Base-by-base conservation (phyloP, 2,113 vertebrate genomes). In the Perccottus glenii region DNA sequence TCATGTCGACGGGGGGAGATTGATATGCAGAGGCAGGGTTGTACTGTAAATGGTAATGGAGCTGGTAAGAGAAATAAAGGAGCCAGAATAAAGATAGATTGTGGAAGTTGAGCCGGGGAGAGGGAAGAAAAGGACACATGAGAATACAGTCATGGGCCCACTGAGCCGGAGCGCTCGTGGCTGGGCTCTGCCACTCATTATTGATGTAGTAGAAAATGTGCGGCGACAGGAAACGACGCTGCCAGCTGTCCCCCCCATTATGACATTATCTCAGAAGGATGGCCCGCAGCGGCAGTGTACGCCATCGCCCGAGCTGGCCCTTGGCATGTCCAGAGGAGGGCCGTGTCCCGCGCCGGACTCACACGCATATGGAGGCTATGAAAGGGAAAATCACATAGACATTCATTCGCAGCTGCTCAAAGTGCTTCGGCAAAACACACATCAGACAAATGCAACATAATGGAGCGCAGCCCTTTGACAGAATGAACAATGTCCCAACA, bases 161-260 rank as follows among this genome's bases (percentile, higher is more conserved):
- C 77, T 86, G 87, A 88, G 88, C 79, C 58, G 8, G 75, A 14
- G 78, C 38, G 73, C 70, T 83, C 82, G 65, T 81, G 76, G 78
- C 88, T 82, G 70, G 68, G 78, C 83, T 79, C 71, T 78, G 81
- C 82, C 75, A 48, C 78, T 86, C 85, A 80, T 88, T 91, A 88
- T 86, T 91, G 90, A 90, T 90, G 85, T 89, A 70, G 86, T 80
- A 86, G 83, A 87, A 89, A 88, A 91, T 88, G 70, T 87, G 88
- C 45, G 64, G 38, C 67, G 90, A 91, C 88, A 88, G 88, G 77
- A 87, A 88, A 88, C 60, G 71, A 85, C 82, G 86, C 84, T 85
- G 88, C 90, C 90, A 90, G 90, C 85, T 88, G 87, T 83, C 82
- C 83, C 78, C 82, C 75, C 85, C 78, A 83, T 87, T 89, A 88